A percentile compares a stretch with the other conserved stretches of the same genome.
These are phyloP conservation scores for Gibbula magus DNA, from an alignment of 2,888 invertebrate species.

Conservation along the genomic window DNA sequence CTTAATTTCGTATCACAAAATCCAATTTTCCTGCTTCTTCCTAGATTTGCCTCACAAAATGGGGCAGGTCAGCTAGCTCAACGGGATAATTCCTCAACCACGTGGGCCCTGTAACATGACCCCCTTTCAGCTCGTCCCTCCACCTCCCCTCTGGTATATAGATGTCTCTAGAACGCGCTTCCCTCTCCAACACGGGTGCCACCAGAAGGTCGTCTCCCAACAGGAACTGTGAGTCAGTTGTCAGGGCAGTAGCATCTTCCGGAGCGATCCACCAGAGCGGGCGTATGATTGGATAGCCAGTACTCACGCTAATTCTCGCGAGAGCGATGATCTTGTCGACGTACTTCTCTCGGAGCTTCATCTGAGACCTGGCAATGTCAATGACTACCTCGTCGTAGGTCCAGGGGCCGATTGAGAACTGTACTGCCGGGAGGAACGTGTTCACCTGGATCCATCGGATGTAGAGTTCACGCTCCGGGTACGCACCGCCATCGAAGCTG, in stretches of 20 bases:
- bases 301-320: conserved; percentile 55
- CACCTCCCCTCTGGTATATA: conserved; percentile 64
- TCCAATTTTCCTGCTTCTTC: too few species aligned
- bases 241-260: conserved; percentile 84
- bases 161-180: conserved; percentile 61
- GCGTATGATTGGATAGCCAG: conserved; percentile 86
- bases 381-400: conserved; percentile 52
- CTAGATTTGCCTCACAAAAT: conserved; percentile 42
- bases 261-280: conserved; percentile 94
- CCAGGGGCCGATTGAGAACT: conserved; percentile 83
- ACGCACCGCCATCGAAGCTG: conserved; percentile 21
- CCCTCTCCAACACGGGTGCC: conserved; percentile 71
- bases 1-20: too few species aligned
- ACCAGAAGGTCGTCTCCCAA: conserved; percentile 70
- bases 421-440: conserved; percentile 92
- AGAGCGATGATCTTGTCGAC: conserved; percentile 54
- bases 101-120: conserved; percentile 42
- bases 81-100: conserved; percentile 52
- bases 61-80: conserved; percentile 55
- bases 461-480: conserved; percentile 76
- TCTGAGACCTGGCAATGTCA: conserved; percentile 49
- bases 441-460: conserved; percentile 90
- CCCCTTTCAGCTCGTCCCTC: conserved; percentile 45
- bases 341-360: conserved; percentile 56
- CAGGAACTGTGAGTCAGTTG: conserved; percentile 83